Percentiles rank a stretch among this genome's conserved stretches.
Conservation (phyloP, 2,113 vertebrate genomes). For the Ranitomeya imitator region DNA sequence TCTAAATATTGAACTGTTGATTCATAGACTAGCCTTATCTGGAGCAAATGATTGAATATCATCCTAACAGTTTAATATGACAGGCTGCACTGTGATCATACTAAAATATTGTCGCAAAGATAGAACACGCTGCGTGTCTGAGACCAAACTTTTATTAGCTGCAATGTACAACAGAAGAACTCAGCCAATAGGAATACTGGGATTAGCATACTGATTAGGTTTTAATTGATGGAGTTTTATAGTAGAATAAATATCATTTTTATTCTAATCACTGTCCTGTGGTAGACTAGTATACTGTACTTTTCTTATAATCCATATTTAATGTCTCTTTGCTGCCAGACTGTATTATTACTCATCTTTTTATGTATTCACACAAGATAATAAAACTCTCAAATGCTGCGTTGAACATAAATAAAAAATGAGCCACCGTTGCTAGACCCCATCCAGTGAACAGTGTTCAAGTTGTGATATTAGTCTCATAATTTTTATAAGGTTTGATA, state of each 20-base stretch:
- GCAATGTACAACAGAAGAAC: neutral
- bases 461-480: constrained; percentile 57
- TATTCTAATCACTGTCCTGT: constrained; percentile 48
- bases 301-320: constrained; percentile 45
- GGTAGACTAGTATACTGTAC: constrained; percentile 38
- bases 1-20: neutral
- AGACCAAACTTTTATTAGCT: neutral
- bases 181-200: constrained; percentile 33
- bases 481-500: constrained; percentile 57
- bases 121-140: neutral
- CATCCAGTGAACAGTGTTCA: constrained; percentile 52
- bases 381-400: constrained; percentile 56
- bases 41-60: neutral
- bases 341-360: constrained; percentile 56
- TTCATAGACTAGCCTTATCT: constrained; percentile 8
- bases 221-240: constrained; percentile 36
- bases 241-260: constrained; percentile 47
- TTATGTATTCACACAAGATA: constrained; percentile 54
- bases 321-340: constrained; percentile 51
- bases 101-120: constrained; percentile 18
- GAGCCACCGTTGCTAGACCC: constrained; percentile 36
- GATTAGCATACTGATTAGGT: constrained; percentile 38
- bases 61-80: constrained; percentile 13
- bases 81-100: neutral
- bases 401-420: constrained; percentile 57